Percentiles rank a stretch among this genome's conserved stretches.
phyloP scores from a whole-genome alignment of 2,797 vertebrate species.

The Anisognathus igniventris region DNA sequence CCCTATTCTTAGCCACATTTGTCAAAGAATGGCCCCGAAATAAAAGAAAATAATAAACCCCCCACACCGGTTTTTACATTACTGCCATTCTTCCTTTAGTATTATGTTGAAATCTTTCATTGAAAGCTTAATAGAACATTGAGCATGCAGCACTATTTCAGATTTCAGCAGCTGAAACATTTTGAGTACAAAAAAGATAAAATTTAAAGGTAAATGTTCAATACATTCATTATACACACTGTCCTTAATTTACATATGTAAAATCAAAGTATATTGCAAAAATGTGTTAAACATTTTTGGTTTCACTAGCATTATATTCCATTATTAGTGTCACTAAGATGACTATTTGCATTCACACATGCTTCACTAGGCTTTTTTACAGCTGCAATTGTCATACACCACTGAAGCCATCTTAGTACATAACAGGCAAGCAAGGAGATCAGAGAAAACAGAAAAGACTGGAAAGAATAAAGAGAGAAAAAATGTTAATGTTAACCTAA shows the following conservation, averaged over 20 bases:
- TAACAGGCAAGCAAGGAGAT: constrained; percentile 1
- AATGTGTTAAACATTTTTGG: not conserved
- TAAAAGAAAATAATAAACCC: not conserved
- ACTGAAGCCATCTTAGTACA: not conserved
- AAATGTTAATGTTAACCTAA: not conserved
- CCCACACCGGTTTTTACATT: not conserved
- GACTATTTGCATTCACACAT: not conserved
- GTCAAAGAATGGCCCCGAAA: not conserved
- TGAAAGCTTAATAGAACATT: not conserved
- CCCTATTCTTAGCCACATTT: not conserved
- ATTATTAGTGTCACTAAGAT: constrained; percentile 32
- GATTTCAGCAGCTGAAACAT: not conserved
- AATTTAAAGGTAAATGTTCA: not conserved
- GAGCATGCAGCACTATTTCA: not conserved
- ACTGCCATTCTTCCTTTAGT: not conserved
- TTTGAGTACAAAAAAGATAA: not conserved
- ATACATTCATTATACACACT: not conserved
- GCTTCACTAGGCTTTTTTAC: not conserved
- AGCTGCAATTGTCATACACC: constrained; percentile 14
- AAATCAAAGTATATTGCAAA: constrained; percentile 35
- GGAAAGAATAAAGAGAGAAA: not conserved
- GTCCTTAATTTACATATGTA: not conserved
- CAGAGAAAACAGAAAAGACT: not conserved
- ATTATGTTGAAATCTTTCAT: not conserved
- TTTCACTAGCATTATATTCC: not conserved